Conservation (phyloP, 1,140 invertebrate species). For the Drosophila lacertosa region DNA sequence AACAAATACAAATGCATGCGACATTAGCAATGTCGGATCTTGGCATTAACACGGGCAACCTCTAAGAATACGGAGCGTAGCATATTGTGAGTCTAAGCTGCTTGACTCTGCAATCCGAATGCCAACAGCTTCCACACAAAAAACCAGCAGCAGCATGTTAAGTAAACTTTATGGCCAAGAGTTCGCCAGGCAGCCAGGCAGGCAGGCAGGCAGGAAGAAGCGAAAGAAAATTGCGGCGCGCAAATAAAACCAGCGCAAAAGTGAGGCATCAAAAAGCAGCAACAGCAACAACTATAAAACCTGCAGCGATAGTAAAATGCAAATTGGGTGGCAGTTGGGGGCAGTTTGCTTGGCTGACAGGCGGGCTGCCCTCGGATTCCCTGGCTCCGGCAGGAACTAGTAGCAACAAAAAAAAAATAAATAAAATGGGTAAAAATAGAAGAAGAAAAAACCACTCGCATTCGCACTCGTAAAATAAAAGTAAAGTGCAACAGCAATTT, state of each 20-base stretch:
- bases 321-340: conserved; percentile 60
- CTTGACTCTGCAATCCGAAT: conserved; percentile 78
- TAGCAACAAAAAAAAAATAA: no score
- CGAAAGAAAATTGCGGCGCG: conserved; percentile 67
- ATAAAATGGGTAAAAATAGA: conserved; percentile 21
- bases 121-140: conserved; percentile 70
- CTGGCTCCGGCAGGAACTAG: conserved; percentile 27
- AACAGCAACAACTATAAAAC: conserved; percentile 74
- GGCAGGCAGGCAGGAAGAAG: conserved; percentile 6
- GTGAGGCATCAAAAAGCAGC: conserved; percentile 75
- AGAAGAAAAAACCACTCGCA: conserved; percentile 63
- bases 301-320: conserved; percentile 80
- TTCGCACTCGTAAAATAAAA: conserved; percentile 82
- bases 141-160: conserved; percentile 79
- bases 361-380: conserved; percentile 49
- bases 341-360: conserved; percentile 28
- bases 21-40: conserved; percentile 69
- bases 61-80: conserved; percentile 37
- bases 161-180: conserved; percentile 78
- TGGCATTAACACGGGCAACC: conserved; percentile 58
- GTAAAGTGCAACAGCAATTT: conserved; percentile 82
- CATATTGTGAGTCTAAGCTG: conserved; percentile 63
- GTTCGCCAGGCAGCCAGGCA: background rate
- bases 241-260: conserved; percentile 74
- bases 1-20: conserved; percentile 58